Evolutionary conservation across 2,113 vertebrate genomes (phyloP).

Genomic region (Hippopotamus amphibius): DNA sequence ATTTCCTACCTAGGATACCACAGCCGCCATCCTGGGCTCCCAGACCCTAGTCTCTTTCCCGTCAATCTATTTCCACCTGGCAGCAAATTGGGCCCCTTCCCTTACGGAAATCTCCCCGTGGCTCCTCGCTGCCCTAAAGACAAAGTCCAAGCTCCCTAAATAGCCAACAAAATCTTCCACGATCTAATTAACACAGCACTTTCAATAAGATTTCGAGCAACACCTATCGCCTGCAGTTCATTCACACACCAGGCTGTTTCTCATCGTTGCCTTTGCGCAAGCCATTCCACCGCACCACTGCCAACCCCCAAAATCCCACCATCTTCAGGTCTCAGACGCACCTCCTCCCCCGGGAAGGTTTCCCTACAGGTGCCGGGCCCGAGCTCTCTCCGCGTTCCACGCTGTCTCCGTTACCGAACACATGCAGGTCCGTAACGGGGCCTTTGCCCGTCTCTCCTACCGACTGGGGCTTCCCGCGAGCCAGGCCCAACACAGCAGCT

Average conservation of each 20-base stretch:
- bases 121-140: not conserved
- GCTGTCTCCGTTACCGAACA: not conserved
- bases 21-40: not conserved
- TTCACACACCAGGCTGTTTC: not conserved
- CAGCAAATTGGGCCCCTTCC: not conserved
- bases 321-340: not conserved
- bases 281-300: not conserved
- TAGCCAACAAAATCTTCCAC: constrained; percentile 11
- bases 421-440: fast-evolving
- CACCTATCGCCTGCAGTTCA: not conserved
- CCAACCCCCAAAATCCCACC: not conserved
- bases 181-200: not conserved
- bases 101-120: not conserved
- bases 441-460: not conserved
- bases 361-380: not conserved
- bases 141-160: not conserved
- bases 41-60: not conserved
- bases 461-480: not conserved
- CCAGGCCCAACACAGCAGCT: no score
- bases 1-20: not conserved
- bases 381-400: not conserved
- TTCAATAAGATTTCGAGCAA: not conserved
- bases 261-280: not conserved
- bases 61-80: not conserved
- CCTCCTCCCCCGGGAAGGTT: not conserved